Base-by-base conservation (phyloP, 1,140 invertebrate genomes). In the Stegodyphus mimosarum region DNA sequence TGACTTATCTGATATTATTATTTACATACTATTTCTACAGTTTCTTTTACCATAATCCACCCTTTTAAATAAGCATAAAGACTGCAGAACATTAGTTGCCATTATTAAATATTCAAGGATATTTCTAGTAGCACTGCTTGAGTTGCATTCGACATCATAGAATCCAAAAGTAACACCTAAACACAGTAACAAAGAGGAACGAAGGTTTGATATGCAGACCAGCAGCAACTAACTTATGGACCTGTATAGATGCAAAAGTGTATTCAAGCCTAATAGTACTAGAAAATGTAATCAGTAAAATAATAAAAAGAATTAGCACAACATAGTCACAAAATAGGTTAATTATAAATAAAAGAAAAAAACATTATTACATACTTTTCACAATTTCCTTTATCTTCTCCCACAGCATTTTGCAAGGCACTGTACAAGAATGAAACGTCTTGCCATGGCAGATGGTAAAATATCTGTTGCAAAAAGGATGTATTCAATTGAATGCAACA, bases 361-460 rank as follows among this genome's bases (percentile, higher is more conserved):
- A 60, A 60, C 1, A n/a, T 71, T n/a, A 11, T 18, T 6, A 33
- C 48, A 64, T 67, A 84, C 81, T 50, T 84, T 70, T 75, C 63
- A 18, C 71, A 84, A 66, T 76, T 67, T 10, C 76, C 72, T 15
- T 84, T 75, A 63, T 70, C 52, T 17, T 76, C 81, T n/a, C 6
- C 48, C 48, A 84, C 76, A 51, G 81, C 72, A 84, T 84, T 84
- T 60, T 84, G 63, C 18, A 84, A 70, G 6, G 73, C 81, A 84
- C 81, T 75, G 10, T 76, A 84, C 13, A 84, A 71, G 49, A 76
- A 84, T n/a, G 72, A 75, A 55, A 55, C 50, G 50, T 84, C 81
- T 17, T 52, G 33, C 52, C 73, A 84, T 6, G 7, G 6, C 33
- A 75, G 17, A n/a, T 76, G 75, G 15, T 60, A 53, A 11, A 70